These are phyloP conservation scores for Platypus cylindrus DNA, from an alignment of 2,888 invertebrate genomes.

Conservation along the genomic window DNA sequence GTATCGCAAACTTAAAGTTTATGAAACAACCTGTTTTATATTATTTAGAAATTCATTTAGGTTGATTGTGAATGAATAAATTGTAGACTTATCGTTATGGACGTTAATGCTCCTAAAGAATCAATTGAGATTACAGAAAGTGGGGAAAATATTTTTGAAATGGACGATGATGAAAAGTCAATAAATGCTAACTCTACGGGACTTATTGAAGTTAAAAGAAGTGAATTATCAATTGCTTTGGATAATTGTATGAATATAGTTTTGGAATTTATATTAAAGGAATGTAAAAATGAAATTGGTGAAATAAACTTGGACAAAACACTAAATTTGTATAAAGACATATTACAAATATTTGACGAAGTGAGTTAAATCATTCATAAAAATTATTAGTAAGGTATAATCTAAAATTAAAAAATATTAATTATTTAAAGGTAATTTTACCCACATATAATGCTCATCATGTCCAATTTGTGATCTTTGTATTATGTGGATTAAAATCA, in stretches of 20 bases:
- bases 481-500: slow-evolving; percentile 53
- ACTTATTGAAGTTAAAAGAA: slow-evolving; percentile 23
- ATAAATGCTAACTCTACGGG: slow-evolving; percentile 23
- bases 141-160: slow-evolving; percentile 38
- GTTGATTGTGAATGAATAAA: background rate
- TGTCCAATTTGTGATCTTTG: slow-evolving; percentile 65
- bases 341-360: slow-evolving; percentile 62
- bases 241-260: slow-evolving; percentile 69
- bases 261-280: slow-evolving; percentile 52
- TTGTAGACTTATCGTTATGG: slow-evolving; percentile 57
- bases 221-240: slow-evolving; percentile 45
- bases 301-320: slow-evolving; percentile 43
- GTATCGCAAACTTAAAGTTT: too few species aligned
- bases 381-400: background rate
- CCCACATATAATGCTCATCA: slow-evolving; percentile 74
- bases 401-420: background rate
- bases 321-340: slow-evolving; percentile 45
- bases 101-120: slow-evolving; percentile 53
- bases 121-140: slow-evolving; percentile 35
- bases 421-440: slow-evolving; percentile 43
- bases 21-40: background rate
- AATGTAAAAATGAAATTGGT: slow-evolving; percentile 36
- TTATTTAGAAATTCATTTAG: slow-evolving; percentile 11
- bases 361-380: too few species aligned
- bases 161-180: slow-evolving; percentile 42